These are phyloP conservation scores for Synergus itoensis DNA, from an alignment of 2,888 invertebrate species.

Conservation along the genomic window DNA sequence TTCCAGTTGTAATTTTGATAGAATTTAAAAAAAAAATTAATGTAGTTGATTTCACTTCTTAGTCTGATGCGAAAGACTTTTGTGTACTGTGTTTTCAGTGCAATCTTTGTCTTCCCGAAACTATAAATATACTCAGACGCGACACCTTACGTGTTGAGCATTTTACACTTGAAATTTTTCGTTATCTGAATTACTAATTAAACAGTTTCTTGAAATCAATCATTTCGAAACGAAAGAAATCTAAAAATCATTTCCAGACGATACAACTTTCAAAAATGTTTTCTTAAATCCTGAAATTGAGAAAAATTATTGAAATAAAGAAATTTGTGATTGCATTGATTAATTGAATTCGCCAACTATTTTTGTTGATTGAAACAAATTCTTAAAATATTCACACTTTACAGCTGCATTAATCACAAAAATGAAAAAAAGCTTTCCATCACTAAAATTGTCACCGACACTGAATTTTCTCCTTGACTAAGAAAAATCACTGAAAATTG, in stretches of 20 bases:
- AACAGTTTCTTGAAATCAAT: background rate
- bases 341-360: background rate
- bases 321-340: background rate
- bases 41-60: background rate
- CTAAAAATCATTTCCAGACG: background rate
- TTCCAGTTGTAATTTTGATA: too few species aligned
- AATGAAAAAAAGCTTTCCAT: background rate
- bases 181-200: background rate
- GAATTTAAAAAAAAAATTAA: background rate
- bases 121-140: background rate
- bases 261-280: background rate
- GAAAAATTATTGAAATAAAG: background rate
- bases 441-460: background rate
- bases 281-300: background rate
- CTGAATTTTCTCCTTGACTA: background rate
- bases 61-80: background rate
- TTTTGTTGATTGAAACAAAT: background rate
- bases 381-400: background rate
- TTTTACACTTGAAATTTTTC: background rate
- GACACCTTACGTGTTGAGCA: conserved; percentile 7
- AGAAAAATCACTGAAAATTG: background rate
- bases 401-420: background rate
- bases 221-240: background rate
- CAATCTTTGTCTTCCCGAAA: background rate
- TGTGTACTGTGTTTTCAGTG: background rate